phyloP scores from a whole-genome alignment of 1,140 invertebrate genomes.

The Drosophila mayri region DNA sequence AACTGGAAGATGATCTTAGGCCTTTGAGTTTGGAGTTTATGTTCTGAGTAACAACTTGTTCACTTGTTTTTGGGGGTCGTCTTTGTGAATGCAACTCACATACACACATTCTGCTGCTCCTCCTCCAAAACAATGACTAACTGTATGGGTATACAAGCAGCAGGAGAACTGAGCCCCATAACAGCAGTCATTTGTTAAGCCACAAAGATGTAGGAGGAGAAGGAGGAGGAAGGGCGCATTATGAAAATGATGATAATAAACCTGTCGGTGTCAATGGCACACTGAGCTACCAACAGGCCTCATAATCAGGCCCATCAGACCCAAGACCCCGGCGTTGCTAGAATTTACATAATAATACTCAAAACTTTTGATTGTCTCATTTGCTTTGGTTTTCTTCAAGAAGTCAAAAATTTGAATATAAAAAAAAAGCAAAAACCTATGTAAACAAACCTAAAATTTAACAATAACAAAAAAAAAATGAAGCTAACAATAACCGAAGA shows the following conservation, averaged over 20 bases:
- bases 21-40: not conserved
- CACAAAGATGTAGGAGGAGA: constrained; percentile 6
- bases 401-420: constrained; percentile 65
- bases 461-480: constrained; percentile 14
- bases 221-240: constrained; percentile 27
- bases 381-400: constrained; percentile 57
- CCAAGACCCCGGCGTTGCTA: constrained; percentile 9
- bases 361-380: constrained; percentile 41
- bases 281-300: constrained; percentile 25
- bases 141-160: constrained; percentile 34
- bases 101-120: not conserved
- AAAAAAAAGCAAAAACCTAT: constrained; percentile 33
- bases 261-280: constrained; percentile 75
- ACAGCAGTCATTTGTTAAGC: constrained; percentile 63
- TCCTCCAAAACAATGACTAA: constrained; percentile 49
- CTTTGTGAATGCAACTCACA: constrained; percentile 57
- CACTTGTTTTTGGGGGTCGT: constrained; percentile 41
- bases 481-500: constrained; percentile 11
- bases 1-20: not conserved
- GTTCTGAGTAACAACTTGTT: constrained; percentile 31
- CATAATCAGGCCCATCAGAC: constrained; percentile 4
- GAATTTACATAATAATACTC: constrained; percentile 75
- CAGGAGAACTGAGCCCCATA: constrained; percentile 48
- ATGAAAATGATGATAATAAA: constrained; percentile 69
- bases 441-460: constrained; percentile 66